A percentile compares a stretch with the other conserved stretches of the same genome.
Evolutionary conservation across 2,888 invertebrate species (phyloP).

Genomic region (Tetheella fluctuosa): DNA sequence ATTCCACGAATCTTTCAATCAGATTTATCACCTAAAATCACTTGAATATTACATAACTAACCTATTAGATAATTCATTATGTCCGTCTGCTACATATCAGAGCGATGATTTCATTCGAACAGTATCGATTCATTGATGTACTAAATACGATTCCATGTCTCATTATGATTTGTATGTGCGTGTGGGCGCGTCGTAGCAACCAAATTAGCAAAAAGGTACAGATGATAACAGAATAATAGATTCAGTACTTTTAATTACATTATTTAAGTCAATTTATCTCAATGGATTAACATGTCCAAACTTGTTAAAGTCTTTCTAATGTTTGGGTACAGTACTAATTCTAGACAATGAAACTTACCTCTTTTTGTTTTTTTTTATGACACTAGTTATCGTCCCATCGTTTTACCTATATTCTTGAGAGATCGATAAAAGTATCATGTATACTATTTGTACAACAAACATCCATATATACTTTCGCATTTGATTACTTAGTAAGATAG

Average conservation of each 20-base stretch:
- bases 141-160: neutral
- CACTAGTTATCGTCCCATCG: neutral
- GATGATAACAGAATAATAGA: neutral
- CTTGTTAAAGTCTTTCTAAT: neutral
- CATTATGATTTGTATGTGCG: neutral
- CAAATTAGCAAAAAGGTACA: neutral
- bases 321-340: neutral
- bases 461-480: no score
- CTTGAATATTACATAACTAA: neutral
- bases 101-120: conserved; percentile 4
- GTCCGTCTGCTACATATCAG: conserved; percentile 1
- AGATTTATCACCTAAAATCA: neutral
- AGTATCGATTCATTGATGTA: neutral
- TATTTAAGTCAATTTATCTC: no score
- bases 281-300: no score
- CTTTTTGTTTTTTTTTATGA: no score
- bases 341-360: neutral
- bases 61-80: neutral
- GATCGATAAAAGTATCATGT: no score
- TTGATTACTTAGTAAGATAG: no score
- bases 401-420: no score
- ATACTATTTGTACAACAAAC: no score
- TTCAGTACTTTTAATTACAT: no score
- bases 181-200: neutral
- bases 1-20: neutral